phyloP scores from a whole-genome alignment of 1,140 invertebrate species.

The Drosophila kepulauana region DNA sequence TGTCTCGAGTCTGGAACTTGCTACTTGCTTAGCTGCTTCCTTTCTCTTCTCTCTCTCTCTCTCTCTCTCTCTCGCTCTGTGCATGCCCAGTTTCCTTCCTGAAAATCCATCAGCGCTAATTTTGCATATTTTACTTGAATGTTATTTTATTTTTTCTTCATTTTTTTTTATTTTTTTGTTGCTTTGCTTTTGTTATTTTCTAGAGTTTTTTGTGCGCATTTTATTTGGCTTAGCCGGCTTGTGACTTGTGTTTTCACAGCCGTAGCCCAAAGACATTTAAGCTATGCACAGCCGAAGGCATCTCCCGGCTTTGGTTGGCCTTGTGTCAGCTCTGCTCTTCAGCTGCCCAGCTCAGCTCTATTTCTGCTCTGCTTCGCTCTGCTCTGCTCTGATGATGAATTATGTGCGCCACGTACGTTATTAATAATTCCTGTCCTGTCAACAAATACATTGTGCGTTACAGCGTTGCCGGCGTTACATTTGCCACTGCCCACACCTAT shows the following conservation, averaged over 20 bases:
- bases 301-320: constrained; percentile 26
- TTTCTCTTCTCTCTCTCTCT: constrained; percentile 39
- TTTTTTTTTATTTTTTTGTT: constrained; percentile 5
- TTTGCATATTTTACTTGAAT: constrained; percentile 79
- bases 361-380: constrained; percentile 4
- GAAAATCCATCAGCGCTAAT: constrained; percentile 82
- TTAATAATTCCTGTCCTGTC: constrained; percentile 80
- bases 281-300: constrained; percentile 47
- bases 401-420: constrained; percentile 81
- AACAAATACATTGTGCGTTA: constrained; percentile 76
- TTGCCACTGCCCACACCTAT: constrained; percentile 23
- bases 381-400: constrained; percentile 70
- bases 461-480: constrained; percentile 32
- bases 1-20: constrained; percentile 57
- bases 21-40: constrained; percentile 78
- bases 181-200: constrained; percentile 18
- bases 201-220: constrained; percentile 54
- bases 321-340: constrained; percentile 21
- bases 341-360: not conserved
- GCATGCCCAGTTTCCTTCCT: constrained; percentile 74
- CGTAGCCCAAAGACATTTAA: constrained; percentile 59
- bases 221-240: constrained; percentile 71
- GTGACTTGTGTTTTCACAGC: constrained; percentile 75
- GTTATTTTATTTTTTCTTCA: constrained; percentile 31
- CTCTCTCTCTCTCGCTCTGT: no score